A percentile compares a stretch with the other conserved stretches of the same genome.
Evolutionary conservation across 2,888 invertebrate genomes (phyloP).

Genomic region (Tachystola acroxantha): DNA sequence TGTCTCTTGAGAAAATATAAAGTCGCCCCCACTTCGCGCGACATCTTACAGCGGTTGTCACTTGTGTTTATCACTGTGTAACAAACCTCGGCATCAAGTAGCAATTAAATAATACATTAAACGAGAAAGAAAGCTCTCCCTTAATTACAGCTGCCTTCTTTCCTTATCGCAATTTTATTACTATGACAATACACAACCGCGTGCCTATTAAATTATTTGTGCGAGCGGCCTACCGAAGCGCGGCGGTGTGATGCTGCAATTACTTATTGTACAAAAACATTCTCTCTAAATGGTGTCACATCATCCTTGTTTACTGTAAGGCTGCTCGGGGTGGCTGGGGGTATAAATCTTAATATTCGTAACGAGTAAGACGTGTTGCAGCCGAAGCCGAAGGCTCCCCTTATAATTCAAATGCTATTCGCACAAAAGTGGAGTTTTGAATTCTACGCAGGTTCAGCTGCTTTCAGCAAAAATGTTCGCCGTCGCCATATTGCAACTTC

Average conservation of each 20-base stretch:
- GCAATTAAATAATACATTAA: slow-evolving; percentile 45
- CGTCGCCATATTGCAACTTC: no score
- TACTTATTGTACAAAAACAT: slow-evolving; percentile 19
- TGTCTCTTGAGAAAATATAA: no score
- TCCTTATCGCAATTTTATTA: slow-evolving; percentile 67
- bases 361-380: slow-evolving; percentile 29
- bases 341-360: slow-evolving; percentile 52
- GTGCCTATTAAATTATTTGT: slow-evolving; percentile 62
- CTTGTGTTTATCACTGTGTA: slow-evolving; percentile 1
- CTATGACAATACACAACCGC: slow-evolving; percentile 63
- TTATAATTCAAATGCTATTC: slow-evolving; percentile 5
- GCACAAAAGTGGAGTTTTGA: slow-evolving; percentile 7
- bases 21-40: neutral
- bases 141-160: slow-evolving; percentile 63
- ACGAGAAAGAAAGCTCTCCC: slow-evolving; percentile 43
- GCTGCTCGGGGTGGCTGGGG: neutral
- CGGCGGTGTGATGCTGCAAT: slow-evolving; percentile 5
- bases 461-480: slow-evolving; percentile 2
- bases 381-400: neutral
- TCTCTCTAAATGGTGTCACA: slow-evolving; percentile 48
- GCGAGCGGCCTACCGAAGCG: slow-evolving; percentile 3
- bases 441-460: slow-evolving; percentile 1
- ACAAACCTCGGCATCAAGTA: slow-evolving; percentile 20
- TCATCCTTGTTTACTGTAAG: slow-evolving; percentile 47
- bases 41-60: slow-evolving; percentile 2